phyloP scores from a whole-genome alignment of 2,888 invertebrate genomes.

The Sthenelais limicola region DNA sequence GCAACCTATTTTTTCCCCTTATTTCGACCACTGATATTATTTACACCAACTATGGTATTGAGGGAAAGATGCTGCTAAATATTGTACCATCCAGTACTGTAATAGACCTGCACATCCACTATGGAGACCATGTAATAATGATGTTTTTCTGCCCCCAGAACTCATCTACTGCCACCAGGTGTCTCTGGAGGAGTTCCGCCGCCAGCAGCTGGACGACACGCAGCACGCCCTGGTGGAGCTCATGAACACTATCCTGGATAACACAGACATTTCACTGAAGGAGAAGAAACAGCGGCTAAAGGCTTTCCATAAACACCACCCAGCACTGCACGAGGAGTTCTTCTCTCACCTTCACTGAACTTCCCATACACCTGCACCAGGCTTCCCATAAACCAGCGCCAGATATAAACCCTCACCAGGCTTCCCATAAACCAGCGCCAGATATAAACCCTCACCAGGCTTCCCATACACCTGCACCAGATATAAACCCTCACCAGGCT shows the following conservation, averaged over 20 bases:
- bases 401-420: too few species aligned
- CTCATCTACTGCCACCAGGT: slow-evolving; percentile 48
- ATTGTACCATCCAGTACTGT: too few species aligned
- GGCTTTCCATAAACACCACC: slow-evolving; percentile 69
- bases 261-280: slow-evolving; percentile 65
- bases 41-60: too few species aligned
- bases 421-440: too few species aligned
- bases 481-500: too few species aligned
- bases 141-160: slow-evolving; percentile 7
- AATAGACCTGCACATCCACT: too few species aligned
- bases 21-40: background rate
- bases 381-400: too few species aligned
- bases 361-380: too few species aligned
- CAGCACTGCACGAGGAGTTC: slow-evolving; percentile 62
- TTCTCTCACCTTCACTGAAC: slow-evolving; percentile 55
- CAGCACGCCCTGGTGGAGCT: slow-evolving; percentile 61
- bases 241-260: slow-evolving; percentile 69
- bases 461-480: too few species aligned
- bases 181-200: slow-evolving; percentile 44
- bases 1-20: background rate
- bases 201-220: slow-evolving; percentile 56
- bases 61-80: too few species aligned
- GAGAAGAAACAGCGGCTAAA: slow-evolving; percentile 69
- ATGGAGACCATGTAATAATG: too few species aligned
- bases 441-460: too few species aligned